Evolutionary conservation across 64 coral and sea anemone genomes (phyloP).

Genomic region (Dendronephthya gigantea): DNA sequence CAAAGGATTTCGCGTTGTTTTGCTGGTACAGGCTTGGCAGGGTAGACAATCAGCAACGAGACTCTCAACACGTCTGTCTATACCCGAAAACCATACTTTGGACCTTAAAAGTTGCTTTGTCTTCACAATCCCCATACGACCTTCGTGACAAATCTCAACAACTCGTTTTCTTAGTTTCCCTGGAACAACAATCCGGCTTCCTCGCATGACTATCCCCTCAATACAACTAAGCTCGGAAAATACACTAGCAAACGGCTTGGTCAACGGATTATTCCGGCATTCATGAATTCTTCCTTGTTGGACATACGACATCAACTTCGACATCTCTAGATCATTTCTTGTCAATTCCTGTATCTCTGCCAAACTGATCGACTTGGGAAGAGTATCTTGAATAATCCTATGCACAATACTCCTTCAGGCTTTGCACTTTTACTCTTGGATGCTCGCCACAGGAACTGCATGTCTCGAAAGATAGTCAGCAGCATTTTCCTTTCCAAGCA

Average conservation of each 20-base stretch:
- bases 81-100: not conserved
- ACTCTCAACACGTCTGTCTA: not conserved
- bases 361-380: not conserved
- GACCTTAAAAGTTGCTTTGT: not conserved
- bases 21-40: not conserved
- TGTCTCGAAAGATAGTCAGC: not conserved
- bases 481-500: not conserved
- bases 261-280: not conserved
- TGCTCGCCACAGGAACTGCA: not conserved
- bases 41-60: not conserved
- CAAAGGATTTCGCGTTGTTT: not conserved
- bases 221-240: not conserved
- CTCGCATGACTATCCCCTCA: not conserved
- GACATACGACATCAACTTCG: not conserved
- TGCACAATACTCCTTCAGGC: not conserved
- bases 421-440: not conserved
- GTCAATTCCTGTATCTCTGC: not conserved
- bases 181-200: not conserved
- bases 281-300: not conserved
- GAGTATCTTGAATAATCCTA: not conserved
- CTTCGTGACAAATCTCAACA: not conserved
- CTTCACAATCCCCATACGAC: not conserved
- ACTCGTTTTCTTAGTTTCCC: not conserved
- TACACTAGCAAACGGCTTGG: not conserved
- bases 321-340: not conserved